These are phyloP conservation scores for Pemphredon lugubris DNA, from an alignment of 2,888 invertebrate genomes.

Conservation along the genomic window DNA sequence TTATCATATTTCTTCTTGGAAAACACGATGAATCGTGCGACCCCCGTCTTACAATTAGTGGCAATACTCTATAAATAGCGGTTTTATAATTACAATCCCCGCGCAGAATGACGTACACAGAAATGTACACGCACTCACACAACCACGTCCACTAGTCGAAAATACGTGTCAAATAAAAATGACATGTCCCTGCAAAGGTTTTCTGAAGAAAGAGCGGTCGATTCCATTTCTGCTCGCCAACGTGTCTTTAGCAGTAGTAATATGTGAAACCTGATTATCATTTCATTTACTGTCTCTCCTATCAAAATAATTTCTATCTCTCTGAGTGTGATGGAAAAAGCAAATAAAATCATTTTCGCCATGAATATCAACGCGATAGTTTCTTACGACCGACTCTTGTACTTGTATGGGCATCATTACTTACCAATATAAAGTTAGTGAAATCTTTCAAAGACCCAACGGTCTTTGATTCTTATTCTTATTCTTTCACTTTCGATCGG, in stretches of 20 bases:
- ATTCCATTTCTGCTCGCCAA: slow-evolving; percentile 53
- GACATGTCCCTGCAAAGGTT: slow-evolving; percentile 28
- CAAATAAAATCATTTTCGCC: slow-evolving; percentile 70
- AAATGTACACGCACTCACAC: slow-evolving; percentile 21
- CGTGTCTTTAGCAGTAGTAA: slow-evolving; percentile 67
- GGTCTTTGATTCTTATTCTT: not conserved
- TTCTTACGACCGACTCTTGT: not conserved
- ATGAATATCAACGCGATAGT: slow-evolving; percentile 39
- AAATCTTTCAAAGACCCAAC: no score
- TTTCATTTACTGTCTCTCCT: slow-evolving; percentile 73
- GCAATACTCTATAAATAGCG: slow-evolving; percentile 19
- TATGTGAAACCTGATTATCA: slow-evolving; percentile 69
- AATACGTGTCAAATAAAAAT: slow-evolving; percentile 29
- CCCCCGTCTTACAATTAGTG: slow-evolving; percentile 34
- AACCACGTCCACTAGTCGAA: slow-evolving; percentile 1
- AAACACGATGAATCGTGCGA: no score
- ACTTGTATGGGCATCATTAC: no score
- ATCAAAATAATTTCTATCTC: slow-evolving; percentile 66
- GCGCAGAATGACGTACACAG: slow-evolving; percentile 16
- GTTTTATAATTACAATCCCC: slow-evolving; percentile 28
- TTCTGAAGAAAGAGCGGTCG: slow-evolving; percentile 31
- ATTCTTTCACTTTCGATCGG: no score
- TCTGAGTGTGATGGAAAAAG: slow-evolving; percentile 66
- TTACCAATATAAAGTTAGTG: no score
- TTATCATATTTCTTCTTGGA: no score